Conservation (phyloP, 2,888 invertebrate species). For the Rhyacophila evoluta region DNA sequence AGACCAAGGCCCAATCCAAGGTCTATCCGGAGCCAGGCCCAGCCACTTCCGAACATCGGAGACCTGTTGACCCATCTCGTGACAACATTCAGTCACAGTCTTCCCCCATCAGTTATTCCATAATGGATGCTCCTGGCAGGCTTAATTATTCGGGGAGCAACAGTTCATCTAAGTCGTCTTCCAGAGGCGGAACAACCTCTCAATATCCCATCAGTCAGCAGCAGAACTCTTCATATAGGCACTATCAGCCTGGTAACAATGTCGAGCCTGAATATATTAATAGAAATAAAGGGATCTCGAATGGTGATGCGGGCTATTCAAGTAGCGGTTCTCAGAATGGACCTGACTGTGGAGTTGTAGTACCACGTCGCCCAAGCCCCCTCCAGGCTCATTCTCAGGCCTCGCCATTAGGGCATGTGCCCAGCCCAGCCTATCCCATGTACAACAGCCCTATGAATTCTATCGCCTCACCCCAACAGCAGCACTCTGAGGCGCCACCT, state of each 20-base stretch:
- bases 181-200: constrained; percentile 64
- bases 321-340: constrained; percentile 75
- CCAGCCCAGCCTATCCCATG: constrained; percentile 85
- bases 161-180: constrained; percentile 67
- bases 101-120: constrained; percentile 81
- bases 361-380: constrained; percentile 77
- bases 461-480: constrained; percentile 79
- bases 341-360: constrained; percentile 75
- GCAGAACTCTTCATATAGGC: constrained; percentile 71
- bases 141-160: constrained; percentile 73
- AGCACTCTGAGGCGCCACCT: constrained; percentile 68
- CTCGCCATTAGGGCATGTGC: constrained; percentile 79
- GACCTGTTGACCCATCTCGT: constrained; percentile 63
- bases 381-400: constrained; percentile 78
- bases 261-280: constrained; percentile 74
- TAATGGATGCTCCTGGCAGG: constrained; percentile 77
- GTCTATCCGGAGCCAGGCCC: constrained; percentile 77
- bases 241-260: constrained; percentile 74
- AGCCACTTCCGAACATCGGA: constrained; percentile 65
- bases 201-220: constrained; percentile 68
- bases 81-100: constrained; percentile 72
- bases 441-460: constrained; percentile 87
- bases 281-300: constrained; percentile 72
- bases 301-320: constrained; percentile 74
- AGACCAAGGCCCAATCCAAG: constrained; percentile 83